Evolutionary conservation across 2,113 vertebrate genomes (phyloP), one percentile per base, ranked within the genome.

Genomic region (Phoxinus phoxinus): DNA sequence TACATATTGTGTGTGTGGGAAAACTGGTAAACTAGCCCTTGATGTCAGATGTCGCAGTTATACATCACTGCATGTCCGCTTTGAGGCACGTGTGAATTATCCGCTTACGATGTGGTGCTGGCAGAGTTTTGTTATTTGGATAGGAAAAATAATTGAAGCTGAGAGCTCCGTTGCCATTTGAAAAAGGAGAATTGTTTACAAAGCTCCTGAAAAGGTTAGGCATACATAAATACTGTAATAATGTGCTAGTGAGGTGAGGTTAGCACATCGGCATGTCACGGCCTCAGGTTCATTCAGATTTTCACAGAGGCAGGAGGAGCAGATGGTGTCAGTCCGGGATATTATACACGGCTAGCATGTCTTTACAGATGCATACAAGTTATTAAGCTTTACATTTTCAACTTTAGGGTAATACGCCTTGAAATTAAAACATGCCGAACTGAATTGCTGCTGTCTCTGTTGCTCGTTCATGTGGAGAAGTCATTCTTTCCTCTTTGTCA

Each of bases 401-500:
- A 77, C 73, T 77, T 84, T 46, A 58, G 46, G 84, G 12, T 35
- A 41, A 69, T 81, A 25, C 19, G 37, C 76, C 69, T 74, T 84
- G 77, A 84, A 79, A 78, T 84, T 77, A 78, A 27, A 73, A 67
- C 27, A 46, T 15, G 13, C 17, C 12, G 15, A 78, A 78, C 8
- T 81, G 76, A 69, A 25, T 27, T 32, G 71, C 78, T 41, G 63
- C 27, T 82, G 81, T 63, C 37, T 37, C 48, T 73, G 67, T 72
- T 44, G 32, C 85, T 69, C n/a, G 11, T 77, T 76, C 53, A 19
- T 79, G 30, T 63, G 58, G 56, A 72, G 56, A 32, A 27, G 44
- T 53, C 21, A 79, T 53, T 44, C 30, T 78, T 79, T 82, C 80
- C 41, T 65, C 56, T 84, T 82, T 81, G 61, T 53, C 41, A 51